A percentile compares a stretch with the other conserved stretches of the same genome.
Conservation (phyloP, 2,113 vertebrate species). For the Notarius quadriscutis region DNA sequence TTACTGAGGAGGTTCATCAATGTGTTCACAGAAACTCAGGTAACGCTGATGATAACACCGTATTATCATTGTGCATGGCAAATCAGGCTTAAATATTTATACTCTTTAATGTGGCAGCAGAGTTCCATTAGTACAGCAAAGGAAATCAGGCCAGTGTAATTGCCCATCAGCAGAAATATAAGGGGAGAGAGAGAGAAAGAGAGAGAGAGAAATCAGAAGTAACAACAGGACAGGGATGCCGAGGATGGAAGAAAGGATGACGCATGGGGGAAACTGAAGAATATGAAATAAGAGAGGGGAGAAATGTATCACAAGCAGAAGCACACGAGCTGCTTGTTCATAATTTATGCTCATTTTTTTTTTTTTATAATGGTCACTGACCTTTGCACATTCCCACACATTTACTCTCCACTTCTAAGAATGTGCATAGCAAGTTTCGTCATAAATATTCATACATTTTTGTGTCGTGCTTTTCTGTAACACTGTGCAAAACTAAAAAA, state of each 20-base stretch:
- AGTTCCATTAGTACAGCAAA: constrained; percentile 38
- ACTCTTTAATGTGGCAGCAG: constrained; percentile 28
- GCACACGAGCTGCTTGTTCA: constrained; percentile 14
- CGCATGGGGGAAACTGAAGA: constrained; percentile 1
- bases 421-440: not conserved
- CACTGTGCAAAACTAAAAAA: not conserved
- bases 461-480: not conserved
- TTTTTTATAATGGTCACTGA: not conserved
- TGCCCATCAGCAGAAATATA: constrained; percentile 42
- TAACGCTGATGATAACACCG: not conserved
- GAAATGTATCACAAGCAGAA: constrained; percentile 8
- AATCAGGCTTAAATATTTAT: constrained; percentile 52
- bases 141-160: constrained; percentile 46
- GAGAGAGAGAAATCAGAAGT: not conserved
- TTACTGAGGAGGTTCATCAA: not conserved
- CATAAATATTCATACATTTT: not conserved
- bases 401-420: constrained; percentile 9
- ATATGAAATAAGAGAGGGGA: constrained; percentile 10
- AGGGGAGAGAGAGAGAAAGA: not conserved
- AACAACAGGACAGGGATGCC: not conserved
- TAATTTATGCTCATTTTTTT: constrained; percentile 41
- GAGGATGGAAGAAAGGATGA: not conserved
- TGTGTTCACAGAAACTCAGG: not conserved
- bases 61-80: constrained; percentile 16
- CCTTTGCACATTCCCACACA: constrained; percentile 12